Conservation (phyloP, 2,113 vertebrate genomes). For the Oncorhynchus nerka region DNA sequence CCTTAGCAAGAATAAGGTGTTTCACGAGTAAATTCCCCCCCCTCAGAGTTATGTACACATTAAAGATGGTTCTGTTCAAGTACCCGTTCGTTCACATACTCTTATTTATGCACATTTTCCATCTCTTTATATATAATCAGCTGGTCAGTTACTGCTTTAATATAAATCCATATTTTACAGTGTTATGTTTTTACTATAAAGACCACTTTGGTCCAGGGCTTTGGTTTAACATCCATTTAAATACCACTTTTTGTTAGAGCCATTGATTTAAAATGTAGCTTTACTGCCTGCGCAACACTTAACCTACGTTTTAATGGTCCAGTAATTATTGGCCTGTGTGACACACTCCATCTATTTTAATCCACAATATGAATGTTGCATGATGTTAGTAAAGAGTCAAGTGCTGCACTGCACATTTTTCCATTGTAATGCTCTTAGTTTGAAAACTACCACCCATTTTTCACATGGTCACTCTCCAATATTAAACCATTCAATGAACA, state of each 20-base stretch:
- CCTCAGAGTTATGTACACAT: not conserved
- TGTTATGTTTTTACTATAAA: not conserved
- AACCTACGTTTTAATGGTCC: conserved; percentile 32
- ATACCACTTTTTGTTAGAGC: conserved; percentile 7
- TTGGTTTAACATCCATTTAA: conserved; percentile 13
- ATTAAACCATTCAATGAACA: conserved; percentile 25
- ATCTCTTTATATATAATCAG: not conserved
- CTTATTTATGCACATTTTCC: not conserved
- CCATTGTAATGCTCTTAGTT: conserved; percentile 1
- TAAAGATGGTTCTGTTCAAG: not conserved
- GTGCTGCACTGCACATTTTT: conserved; percentile 7
- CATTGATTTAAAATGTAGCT: conserved; percentile 7
- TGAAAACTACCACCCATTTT: not conserved
- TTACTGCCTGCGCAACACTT: conserved; percentile 5
- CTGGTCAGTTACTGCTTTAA: not conserved
- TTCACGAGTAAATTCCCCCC: conserved; percentile 17
- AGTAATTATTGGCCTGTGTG: conserved; percentile 35
- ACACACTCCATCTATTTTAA: conserved; percentile 29
- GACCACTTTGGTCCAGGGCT: not conserved
- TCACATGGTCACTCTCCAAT: conserved; percentile 7
- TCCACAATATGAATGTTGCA: conserved; percentile 23
- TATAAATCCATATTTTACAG: not conserved
- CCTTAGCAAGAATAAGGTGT: conserved; percentile 50
- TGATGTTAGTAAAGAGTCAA: conserved; percentile 26
- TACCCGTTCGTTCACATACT: not conserved